Percentiles rank a stretch among this genome's conserved stretches.
Evolutionary conservation across 2,888 invertebrate genomes (phyloP).

Genomic region (Bimastos eiseni): DNA sequence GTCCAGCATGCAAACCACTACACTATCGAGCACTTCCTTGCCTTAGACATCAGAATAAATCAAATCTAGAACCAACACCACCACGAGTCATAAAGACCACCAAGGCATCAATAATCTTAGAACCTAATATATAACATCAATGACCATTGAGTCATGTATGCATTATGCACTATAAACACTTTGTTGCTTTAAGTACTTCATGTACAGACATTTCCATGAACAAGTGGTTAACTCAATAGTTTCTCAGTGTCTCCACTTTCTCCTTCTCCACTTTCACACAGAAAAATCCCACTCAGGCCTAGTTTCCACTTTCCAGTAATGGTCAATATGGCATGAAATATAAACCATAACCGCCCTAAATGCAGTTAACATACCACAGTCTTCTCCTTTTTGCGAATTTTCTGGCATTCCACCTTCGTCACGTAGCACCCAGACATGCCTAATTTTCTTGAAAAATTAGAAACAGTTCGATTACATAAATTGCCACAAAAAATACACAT

Average conservation of each 20-base stretch:
- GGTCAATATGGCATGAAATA: neutral
- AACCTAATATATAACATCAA: neutral
- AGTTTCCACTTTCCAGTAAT: too few relatives aligned
- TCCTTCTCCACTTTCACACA: neutral
- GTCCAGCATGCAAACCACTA: too few relatives aligned
- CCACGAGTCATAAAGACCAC: neutral
- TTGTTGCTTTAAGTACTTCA: neutral
- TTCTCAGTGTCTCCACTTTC: neutral
- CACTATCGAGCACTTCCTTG: neutral
- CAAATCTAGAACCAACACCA: too few relatives aligned
- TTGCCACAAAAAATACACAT: neutral
- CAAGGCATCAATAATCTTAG: neutral
- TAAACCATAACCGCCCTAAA: neutral
- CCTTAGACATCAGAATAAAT: neutral
- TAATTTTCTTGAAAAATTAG: neutral
- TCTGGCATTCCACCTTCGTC: constrained; percentile 4
- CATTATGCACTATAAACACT: neutral
- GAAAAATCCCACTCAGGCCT: neutral
- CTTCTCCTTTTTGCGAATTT: neutral
- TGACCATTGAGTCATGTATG: neutral
- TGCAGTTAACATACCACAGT: neutral
- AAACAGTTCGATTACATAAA: neutral
- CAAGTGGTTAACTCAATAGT: neutral
- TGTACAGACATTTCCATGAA: neutral
- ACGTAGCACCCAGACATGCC: neutral